A percentile compares a stretch with the other conserved stretches of the same genome.
Conservation (phyloP, 37 sponge, comb jelly and placozoan species). For the Chondrosia reniformis region DNA sequence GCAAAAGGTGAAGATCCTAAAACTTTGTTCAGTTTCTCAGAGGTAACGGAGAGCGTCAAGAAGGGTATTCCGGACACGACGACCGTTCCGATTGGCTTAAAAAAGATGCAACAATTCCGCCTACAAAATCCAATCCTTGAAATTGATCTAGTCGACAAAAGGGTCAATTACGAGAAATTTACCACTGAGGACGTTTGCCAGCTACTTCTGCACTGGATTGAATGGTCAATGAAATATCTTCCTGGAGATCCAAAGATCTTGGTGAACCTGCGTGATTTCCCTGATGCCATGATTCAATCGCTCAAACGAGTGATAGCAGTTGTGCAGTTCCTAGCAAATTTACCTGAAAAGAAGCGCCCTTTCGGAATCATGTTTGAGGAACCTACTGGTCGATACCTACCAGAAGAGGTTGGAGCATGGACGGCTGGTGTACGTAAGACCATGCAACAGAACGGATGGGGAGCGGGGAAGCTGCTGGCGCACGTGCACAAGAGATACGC, state of each 20-base stretch:
- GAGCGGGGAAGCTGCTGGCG: slow-evolving; percentile 29
- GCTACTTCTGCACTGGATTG: background rate
- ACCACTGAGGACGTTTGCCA: slow-evolving; percentile 20
- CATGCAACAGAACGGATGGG: slow-evolving; percentile 32
- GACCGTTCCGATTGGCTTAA: slow-evolving; percentile 20
- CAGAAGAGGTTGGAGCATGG: slow-evolving; percentile 22
- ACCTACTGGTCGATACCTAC: slow-evolving; percentile 9
- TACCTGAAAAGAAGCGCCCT: slow-evolving; percentile 24
- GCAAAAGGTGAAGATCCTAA: slow-evolving; percentile 51
- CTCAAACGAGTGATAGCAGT: slow-evolving; percentile 29
- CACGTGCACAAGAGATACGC: slow-evolving; percentile 53
- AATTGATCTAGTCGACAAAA: slow-evolving; percentile 24
- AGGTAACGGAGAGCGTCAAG: slow-evolving; percentile 18
- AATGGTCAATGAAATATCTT: slow-evolving; percentile 22
- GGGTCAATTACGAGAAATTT: slow-evolving; percentile 19
- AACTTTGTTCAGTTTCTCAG: slow-evolving; percentile 51
- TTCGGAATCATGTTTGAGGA: slow-evolving; percentile 40
- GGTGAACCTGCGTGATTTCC: slow-evolving; percentile 38
- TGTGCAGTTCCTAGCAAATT: slow-evolving; percentile 16
- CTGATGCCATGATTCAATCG: slow-evolving; percentile 6
- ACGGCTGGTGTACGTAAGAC: slow-evolving; percentile 21
- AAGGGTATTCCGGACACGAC: slow-evolving; percentile 8
- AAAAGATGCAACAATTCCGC: slow-evolving; percentile 28
- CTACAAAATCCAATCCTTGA: slow-evolving; percentile 35
- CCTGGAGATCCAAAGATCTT: slow-evolving; percentile 15